These are phyloP conservation scores for Schrankia costaestrigalis DNA, from an alignment of 2,888 invertebrate genomes.

Conservation along the genomic window DNA sequence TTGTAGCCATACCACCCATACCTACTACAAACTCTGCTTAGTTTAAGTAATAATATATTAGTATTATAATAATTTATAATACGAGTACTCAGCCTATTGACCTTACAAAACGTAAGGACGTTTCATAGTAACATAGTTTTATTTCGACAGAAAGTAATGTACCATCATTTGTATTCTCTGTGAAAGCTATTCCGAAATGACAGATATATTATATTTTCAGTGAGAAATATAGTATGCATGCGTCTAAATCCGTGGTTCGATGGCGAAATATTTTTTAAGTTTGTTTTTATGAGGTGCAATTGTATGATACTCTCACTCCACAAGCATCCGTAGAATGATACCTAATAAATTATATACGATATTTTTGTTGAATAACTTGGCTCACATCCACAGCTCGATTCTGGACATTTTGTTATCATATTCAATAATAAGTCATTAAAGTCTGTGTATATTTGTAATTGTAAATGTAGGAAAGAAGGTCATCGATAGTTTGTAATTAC, in stretches of 20 bases:
- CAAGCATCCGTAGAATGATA: constrained; percentile 70
- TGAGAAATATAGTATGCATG: constrained; percentile 52
- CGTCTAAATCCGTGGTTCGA: constrained; percentile 46
- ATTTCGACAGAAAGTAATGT: constrained; percentile 49
- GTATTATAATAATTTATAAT: too few species aligned
- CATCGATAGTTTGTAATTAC: too few species aligned
- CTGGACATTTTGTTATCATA: constrained; percentile 56
- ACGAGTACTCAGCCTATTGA: too few species aligned
- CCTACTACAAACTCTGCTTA: too few species aligned
- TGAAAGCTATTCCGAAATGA: constrained; percentile 53
- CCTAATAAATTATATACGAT: constrained; percentile 74
- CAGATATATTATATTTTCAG: constrained; percentile 53
- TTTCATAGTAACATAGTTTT: constrained; percentile 32
- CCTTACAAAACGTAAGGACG: constrained; percentile 37
- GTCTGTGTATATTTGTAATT: too few species aligned
- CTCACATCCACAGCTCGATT: constrained; percentile 64
- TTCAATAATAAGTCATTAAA: constrained; percentile 51
- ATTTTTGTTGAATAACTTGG: constrained; percentile 74
- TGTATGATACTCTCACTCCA: constrained; percentile 58
- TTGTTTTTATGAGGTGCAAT: constrained; percentile 77
- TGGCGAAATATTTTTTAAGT: constrained; percentile 61
- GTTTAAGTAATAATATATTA: too few species aligned
- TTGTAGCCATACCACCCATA: too few species aligned
- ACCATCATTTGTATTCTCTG: constrained; percentile 44
- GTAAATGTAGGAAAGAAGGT: too few species aligned